These are phyloP conservation scores for Monochamus alternatus DNA, from an alignment of 2,888 invertebrate species.

Conservation along the genomic window DNA sequence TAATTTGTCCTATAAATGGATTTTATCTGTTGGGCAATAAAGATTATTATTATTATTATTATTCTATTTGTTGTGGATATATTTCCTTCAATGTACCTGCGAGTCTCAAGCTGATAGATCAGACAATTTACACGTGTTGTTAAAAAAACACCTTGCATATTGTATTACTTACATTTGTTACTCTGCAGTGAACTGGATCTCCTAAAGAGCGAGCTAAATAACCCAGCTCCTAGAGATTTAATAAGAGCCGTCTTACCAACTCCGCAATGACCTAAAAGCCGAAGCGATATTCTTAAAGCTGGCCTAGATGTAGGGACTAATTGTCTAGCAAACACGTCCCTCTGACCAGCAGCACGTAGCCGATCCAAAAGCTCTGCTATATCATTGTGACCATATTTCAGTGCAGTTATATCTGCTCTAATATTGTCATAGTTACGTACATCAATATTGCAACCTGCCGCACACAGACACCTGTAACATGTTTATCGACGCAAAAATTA, in stretches of 20 bases:
- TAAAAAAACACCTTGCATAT: too few relatives aligned
- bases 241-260: slow-evolving; percentile 82
- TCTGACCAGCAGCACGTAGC: slow-evolving; percentile 75
- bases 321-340: slow-evolving; percentile 72
- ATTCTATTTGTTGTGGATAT: too few relatives aligned
- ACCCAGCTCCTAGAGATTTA: slow-evolving; percentile 79
- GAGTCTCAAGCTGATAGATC: too few relatives aligned
- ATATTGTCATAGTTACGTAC: slow-evolving; percentile 80
- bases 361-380: slow-evolving; percentile 80
- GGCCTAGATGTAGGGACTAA: slow-evolving; percentile 75
- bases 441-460: slow-evolving; percentile 81
- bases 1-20: too few relatives aligned
- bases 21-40: too few relatives aligned
- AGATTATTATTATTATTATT: too few relatives aligned
- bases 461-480: slow-evolving; percentile 75
- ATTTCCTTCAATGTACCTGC: too few relatives aligned
- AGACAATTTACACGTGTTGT: too few relatives aligned
- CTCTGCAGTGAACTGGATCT: slow-evolving; percentile 73
- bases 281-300: slow-evolving; percentile 77
- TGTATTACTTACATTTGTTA: slow-evolving; percentile 67
- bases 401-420: slow-evolving; percentile 83
- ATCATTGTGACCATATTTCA: slow-evolving; percentile 81
- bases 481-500: too few relatives aligned
- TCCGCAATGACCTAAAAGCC: slow-evolving; percentile 80
- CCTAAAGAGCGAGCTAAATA: slow-evolving; percentile 79